Evolutionary conservation across 2,113 vertebrate genomes (phyloP), one percentile per base, ranked within the genome.

Genomic region (Nettapus auritus): DNA sequence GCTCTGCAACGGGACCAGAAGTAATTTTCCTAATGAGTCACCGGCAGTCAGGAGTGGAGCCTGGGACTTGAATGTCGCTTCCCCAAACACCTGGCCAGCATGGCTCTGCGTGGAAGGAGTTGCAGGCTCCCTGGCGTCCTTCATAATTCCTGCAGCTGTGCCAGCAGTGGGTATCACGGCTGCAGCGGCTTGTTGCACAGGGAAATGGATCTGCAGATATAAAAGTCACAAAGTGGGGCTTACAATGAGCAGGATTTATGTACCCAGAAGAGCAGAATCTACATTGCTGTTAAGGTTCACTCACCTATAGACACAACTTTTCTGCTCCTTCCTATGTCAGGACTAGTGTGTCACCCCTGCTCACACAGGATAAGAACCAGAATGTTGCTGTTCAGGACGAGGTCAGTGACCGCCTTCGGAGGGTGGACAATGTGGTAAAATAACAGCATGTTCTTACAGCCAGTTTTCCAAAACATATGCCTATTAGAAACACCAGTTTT

Each of bases 11-110:
- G 4, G 73, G 77, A 93, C 52, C 22, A 92, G 73, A 78, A 92
- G 60, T 85, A 38, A 90, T 93, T 96, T 89, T 88, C 69, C 29
- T 67, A 92, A 74, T 83, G 79, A 95, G 82, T 81, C 88, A 88
- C 64, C 46, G 69, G 29, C 75, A 81, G 34, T 11, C 55, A 66
- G 7, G 71, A 94, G 25, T 4, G 1, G 68, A 88, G 76, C 67
- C 64, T 5, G 1, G 50, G 60, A 90, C 29, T 73, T 56, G 90
- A 68, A 64, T 81, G 83, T 78, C 56, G 53, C 76, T 78, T 40
- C 42, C 48, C 11, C 69, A 83, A 20, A 53, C 44, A 60, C 3
- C 42, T 40, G 50, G 52, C 48, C 42, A 53, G n/a, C 0, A 3
- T 42, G 0, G 1, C 42, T 74, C 29, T 40, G 34, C 2, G 11